Evolutionary conservation across 2,888 invertebrate genomes (phyloP), one percentile per base, ranked within the genome.

Genomic region (Dusona sp.): DNA sequence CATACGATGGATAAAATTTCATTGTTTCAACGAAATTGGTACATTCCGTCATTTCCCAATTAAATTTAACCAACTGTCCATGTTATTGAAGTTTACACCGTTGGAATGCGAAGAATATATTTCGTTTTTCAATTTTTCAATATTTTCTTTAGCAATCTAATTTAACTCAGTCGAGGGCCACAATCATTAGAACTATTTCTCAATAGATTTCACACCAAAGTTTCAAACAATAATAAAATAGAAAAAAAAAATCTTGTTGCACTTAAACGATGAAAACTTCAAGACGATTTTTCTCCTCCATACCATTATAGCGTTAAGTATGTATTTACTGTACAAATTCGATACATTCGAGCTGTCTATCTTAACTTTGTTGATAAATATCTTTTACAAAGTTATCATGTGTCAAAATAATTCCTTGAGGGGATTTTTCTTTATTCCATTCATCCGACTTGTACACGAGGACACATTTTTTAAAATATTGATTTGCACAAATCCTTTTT

Each of bases 331-430:
- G 82, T 82, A 82, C 79, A 75, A 61, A 79, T 65, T 70, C n/a
- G 54, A 79, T 45, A 25, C 36, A 29, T 68, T 36, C 29, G 19
- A 85, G 29, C 75, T 84, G 38, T 38, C 51, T 48, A 72, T 65
- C 22, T 45, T 57, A 51, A 75, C 33, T 72, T 65, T 80, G 83
- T 72, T 72, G 72, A 86, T 84, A 81, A 84, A 84, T 29, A 48
- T 75, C 70, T 73, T 70, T 25, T 42, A 75, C 61, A 42, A 75
- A 57, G 25, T 61, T 29, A 36, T 61, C 57, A 16, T 1, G 29
- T 7, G 25, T 29, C 1, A 29, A 29, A 61, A 25, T 57, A 0
- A 57, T 61, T 61, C 6, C 16, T 61, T 7, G 1, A 16, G 13
- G 6, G 13, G 16, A 61, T 29, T 61, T 61, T 61, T 61, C 13